Evolutionary conservation across 2,797 vertebrate genomes (phyloP), one percentile per base, ranked within the genome.

Genomic region (Tangara arthus): DNA sequence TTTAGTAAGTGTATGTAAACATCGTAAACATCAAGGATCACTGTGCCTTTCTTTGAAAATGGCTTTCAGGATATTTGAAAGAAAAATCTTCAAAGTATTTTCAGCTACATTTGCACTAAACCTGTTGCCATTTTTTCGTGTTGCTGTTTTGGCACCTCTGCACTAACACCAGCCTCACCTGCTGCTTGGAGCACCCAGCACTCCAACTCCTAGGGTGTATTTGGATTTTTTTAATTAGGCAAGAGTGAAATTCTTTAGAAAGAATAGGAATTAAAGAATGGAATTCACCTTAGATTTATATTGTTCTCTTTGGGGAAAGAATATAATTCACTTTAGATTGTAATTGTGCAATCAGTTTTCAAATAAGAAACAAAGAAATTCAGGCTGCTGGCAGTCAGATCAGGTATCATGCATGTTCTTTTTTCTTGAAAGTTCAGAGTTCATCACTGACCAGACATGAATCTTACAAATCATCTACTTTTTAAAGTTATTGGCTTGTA

Each of bases 31-130:
- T 68, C 15, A 35, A 19, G 22, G 50, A 53, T 60, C 20, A 11
- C 12, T 32, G 1, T 60, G 7, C 6, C 21, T 73, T 60, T 46
- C 11, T 77, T 59, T 52, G 56, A 53, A 69, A 79, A 65, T 21
- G 0, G 3, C 8, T 77, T 72, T n/a, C n/a, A n/a, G n/a, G n/a
- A n/a, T n/a, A n/a, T n/a, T n/a, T 57, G 44, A 22, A 42, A 46
- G 15, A 60, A 76, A 88, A 60, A 21, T 37, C 15, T 57, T 72
- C 13, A 8, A 46, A 94, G 30, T n/a, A 24, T 34, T 63, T 80
- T 49, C 23, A 77, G 18, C 56, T 42, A 12, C 15, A 6, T 28
- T 37, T 79, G 28, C 19, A 56, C 0, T 0, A 16, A 34, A 4
- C 8, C 21, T 73, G 14, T 15, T 65, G 47, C 16, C 17, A 3